Base-by-base conservation (phyloP, 2,888 invertebrate species). In the Sinopyrophorus schimmeli region DNA sequence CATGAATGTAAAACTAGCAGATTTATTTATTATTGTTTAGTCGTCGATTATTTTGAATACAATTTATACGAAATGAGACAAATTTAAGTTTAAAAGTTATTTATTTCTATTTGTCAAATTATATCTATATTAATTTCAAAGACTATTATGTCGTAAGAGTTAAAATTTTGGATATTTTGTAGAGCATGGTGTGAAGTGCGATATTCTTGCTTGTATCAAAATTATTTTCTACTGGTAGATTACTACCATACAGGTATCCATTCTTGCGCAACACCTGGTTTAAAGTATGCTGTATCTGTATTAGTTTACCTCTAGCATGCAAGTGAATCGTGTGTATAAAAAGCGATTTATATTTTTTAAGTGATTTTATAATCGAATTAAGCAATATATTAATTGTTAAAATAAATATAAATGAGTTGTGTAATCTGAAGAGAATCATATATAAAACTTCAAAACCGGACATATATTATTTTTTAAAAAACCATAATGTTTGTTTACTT, bases 201-300 rank as follows among this genome's bases (percentile, higher is more conserved):
- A 18, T 28, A 28, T 4, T 23, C 27, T 12, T 3, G 24, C 11
- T 38, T 40, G 23, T 20, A 49, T 49, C 56, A 53, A 53, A 51
- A 53, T 30, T 44, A 51, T 51, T 51, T 56, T 56, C 56, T 46
- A 51, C 41, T 35, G 48, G 53, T 47, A 53, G 48, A 56, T 51
- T 44, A 35, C 50, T 41, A 50, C 47, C 56, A 54, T 50, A 51
- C 48, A 54, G 53, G 53, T 56, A 56, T n/a, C 41, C 27, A 55
- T 50, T 50, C 53, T 56, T 56, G 49, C 53, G 56, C 56, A 56
- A 56, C 53, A 18, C 21, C 35, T 47, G 35, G 39, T 54, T 47
- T 51, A 39, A 47, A 46, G 20, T 37, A 35, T 38, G 34, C 40
- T 24, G 20, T 39, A 21, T 31, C 34, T 42, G 31, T 35, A 39